A percentile compares a stretch with the other conserved stretches of the same genome.
Conservation (phyloP, 2,797 vertebrate genomes). For the Sebastes wilsoni region DNA sequence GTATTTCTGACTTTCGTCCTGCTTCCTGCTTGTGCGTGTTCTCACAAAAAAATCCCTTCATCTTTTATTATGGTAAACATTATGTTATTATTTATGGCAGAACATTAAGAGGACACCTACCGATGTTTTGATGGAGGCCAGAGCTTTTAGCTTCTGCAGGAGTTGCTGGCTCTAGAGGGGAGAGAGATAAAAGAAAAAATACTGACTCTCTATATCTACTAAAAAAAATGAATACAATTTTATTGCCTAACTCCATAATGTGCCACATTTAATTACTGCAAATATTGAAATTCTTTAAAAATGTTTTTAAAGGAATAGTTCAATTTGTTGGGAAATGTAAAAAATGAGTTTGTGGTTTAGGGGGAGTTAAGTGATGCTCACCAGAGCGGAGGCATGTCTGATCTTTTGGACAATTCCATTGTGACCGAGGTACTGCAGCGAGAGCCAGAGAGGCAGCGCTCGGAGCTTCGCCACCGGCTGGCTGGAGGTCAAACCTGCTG, state of each 20-base stretch:
- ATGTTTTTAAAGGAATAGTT: neutral
- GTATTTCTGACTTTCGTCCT: neutral
- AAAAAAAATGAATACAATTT: neutral
- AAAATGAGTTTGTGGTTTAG: neutral
- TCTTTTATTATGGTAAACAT: neutral
- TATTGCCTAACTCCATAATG: neutral
- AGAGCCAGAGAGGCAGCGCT: slow-evolving; percentile 94
- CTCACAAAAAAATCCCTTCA: neutral
- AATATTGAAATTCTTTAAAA: neutral
- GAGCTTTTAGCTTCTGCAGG: slow-evolving; percentile 88
- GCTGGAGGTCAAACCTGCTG: slow-evolving; percentile 93
- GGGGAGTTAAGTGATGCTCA: slow-evolving; percentile 60
- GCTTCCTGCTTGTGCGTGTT: neutral
- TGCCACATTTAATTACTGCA: neutral
- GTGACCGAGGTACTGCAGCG: slow-evolving; percentile 93
- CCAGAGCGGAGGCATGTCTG: slow-evolving; percentile 87
- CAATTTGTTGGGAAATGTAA: neutral
- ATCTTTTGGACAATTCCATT: slow-evolving; percentile 92
- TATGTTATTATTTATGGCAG: neutral
- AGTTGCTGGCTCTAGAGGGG: slow-evolving; percentile 88
- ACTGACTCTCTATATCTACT: neutral
- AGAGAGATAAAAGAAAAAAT: slow-evolving; percentile 33
- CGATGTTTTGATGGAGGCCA: slow-evolving; percentile 90
- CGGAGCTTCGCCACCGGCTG: slow-evolving; percentile 92
- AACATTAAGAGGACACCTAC: slow-evolving; percentile 76